Evolutionary conservation across 1,140 invertebrate genomes (phyloP).

Genomic region (Polypedilum pembai): DNA sequence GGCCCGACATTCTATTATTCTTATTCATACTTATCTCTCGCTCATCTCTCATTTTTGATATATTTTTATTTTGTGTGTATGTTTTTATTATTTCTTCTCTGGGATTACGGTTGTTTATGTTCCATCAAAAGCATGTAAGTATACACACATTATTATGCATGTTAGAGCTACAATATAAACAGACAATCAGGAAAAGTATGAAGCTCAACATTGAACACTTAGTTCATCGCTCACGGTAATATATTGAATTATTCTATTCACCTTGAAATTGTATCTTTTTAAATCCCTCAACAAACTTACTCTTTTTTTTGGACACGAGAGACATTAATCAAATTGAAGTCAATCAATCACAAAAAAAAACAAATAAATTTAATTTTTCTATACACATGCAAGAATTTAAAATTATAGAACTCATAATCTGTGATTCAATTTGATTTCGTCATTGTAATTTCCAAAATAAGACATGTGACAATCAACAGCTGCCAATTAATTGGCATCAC

Average conservation of each 20-base stretch:
- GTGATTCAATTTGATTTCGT: too few species aligned
- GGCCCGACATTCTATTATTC: background rate
- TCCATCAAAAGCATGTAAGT: background rate
- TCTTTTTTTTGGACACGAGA: background rate
- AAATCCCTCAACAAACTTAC: too few species aligned
- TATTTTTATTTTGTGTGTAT: too few species aligned
- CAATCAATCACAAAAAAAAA: constrained; percentile 2
- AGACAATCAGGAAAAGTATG: background rate
- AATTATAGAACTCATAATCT: too few species aligned
- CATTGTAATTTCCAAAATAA: too few species aligned
- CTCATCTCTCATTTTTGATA: background rate
- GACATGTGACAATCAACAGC: too few species aligned
- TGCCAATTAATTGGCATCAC: too few species aligned
- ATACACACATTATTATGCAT: too few species aligned
- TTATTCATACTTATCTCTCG: background rate
- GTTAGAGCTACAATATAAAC: background rate
- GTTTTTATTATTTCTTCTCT: background rate
- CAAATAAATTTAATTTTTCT: background rate
- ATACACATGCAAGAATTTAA: too few species aligned
- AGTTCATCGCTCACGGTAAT: background rate
- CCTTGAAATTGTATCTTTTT: too few species aligned
- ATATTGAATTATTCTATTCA: too few species aligned
- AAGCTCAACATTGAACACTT: background rate
- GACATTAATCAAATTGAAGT: constrained; percentile 19
- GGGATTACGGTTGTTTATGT: constrained; percentile 1